Evolutionary conservation across 1,140 invertebrate genomes (phyloP), one percentile per base, ranked within the genome.

Genomic region (Varroa destructor): DNA sequence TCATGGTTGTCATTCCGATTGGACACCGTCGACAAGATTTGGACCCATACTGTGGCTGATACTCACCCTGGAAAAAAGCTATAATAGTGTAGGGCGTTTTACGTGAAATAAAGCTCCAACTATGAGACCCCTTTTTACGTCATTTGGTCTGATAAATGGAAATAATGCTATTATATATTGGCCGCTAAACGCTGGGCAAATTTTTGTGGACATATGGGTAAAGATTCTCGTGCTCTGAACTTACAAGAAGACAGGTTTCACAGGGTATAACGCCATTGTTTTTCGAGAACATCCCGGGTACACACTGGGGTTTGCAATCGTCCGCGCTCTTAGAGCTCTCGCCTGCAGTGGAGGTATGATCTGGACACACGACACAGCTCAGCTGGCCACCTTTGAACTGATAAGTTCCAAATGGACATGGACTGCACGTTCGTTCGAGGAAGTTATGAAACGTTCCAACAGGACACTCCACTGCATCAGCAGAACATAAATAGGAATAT

Each of bases 401-500:
- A 74, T 85, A 88, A n/a, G 81, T 82, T 4, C 86, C 86, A 64
- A 82, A 76, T 37, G 79, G 77, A 77, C 87, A 88, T 36, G 82
- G 78, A 57, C 83, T 80, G 74, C 86, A 88, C 25, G 75, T 76
- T 36, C 37, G 40, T 67, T 82, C 79, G 1, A 82, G 80, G 0
- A 79, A 77, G 78, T 86, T 84, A 75, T 84, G 85, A 76, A 84
- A 86, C n/a, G 85, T 86, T 37, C 87, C 87, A 74, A 81, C 77
- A 3, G 86, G 85, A 77, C 87, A 88, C 75, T 83, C 83, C 8
- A 87, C 86, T 85, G 74, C 37, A 77, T 75, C 42, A 51, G 46
- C 4, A 51, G 46, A 25, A 25, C 25, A 25, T 25, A 25, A 25
- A 25, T 25, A 25, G 25, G 25, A 25, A 25, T 25, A 25, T 25